Evolutionary conservation across 2,113 vertebrate species (phyloP).

Genomic region (Holacanthus passer): DNA sequence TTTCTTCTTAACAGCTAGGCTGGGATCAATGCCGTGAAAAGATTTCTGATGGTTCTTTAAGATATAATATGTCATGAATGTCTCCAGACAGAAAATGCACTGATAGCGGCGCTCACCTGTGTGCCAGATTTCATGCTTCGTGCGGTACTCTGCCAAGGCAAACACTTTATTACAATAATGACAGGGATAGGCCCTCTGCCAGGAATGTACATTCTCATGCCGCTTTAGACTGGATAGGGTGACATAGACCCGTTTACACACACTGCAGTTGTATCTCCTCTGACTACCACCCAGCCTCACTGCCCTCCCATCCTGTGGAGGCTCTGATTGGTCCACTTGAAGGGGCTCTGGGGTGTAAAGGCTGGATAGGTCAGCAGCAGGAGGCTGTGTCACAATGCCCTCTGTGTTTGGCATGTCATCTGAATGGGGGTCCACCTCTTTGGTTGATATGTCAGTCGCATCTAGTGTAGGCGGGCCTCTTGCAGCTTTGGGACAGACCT

Average conservation of each 20-base stretch:
- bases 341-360: constrained; percentile 33
- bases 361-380: constrained; percentile 43
- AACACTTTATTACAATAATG: constrained; percentile 99
- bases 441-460: constrained; percentile 44
- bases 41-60: constrained; percentile 99
- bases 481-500: constrained; percentile 82
- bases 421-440: constrained; percentile 38
- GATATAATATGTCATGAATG: constrained; percentile 99
- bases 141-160: constrained; percentile 97
- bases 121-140: constrained; percentile 98
- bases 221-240: constrained; percentile 96
- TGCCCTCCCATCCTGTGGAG: constrained; percentile 77
- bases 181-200: constrained; percentile 97
- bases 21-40: constrained; percentile 97
- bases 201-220: constrained; percentile 97
- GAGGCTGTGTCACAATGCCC: constrained; percentile 22
- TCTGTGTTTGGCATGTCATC: constrained; percentile 38
- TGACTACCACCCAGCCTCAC: constrained; percentile 88
- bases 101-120: constrained; percentile 97
- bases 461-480: constrained; percentile 70
- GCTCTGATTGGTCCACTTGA: constrained; percentile 62
- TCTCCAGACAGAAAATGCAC: constrained; percentile 98
- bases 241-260: constrained; percentile 96
- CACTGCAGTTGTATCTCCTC: constrained; percentile 91
- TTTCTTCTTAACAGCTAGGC: constrained; percentile 92